Evolutionary conservation across 2,113 vertebrate genomes (phyloP).

Genomic region (Ceyx melanurus): DNA sequence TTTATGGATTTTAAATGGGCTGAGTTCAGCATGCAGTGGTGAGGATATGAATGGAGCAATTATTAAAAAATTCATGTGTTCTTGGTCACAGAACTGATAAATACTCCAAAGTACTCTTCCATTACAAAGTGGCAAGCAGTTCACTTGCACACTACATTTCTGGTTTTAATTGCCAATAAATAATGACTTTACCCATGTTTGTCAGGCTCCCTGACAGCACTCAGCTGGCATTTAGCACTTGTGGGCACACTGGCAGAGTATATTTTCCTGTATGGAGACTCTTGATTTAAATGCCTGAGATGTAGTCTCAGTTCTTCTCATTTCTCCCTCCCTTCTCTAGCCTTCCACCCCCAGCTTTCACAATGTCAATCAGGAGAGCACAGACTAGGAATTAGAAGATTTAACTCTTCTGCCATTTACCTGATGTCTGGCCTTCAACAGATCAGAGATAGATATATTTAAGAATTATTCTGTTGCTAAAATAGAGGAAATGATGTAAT

Average conservation of each 20-base stretch:
- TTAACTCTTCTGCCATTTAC: not conserved
- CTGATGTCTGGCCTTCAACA: not conserved
- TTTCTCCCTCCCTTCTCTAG: not conserved
- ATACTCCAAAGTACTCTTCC: constrained; percentile 27
- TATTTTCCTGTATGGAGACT: constrained; percentile 5
- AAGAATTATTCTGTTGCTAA: not conserved
- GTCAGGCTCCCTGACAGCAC: not conserved
- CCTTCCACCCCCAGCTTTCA: not conserved
- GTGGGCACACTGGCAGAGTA: not conserved
- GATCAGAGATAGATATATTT: not conserved
- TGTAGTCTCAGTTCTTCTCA: not conserved
- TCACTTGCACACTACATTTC: not conserved
- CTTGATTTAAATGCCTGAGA: not conserved
- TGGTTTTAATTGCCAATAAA: constrained; percentile 5
- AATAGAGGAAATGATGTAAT: not conserved
- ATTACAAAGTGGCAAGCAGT: not conserved
- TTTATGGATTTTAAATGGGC: constrained; percentile 25
- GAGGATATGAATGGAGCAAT: not conserved
- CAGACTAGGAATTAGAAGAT: not conserved
- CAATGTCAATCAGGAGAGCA: not conserved
- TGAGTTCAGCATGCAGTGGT: not conserved
- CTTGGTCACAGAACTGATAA: constrained; percentile 43
- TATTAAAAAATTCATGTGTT: constrained; percentile 56
- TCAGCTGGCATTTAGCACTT: not conserved
- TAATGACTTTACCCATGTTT: not conserved